Percentiles rank a stretch among this genome's conserved stretches.
Evolutionary conservation across 2,797 vertebrate species (phyloP).

Genomic region (Channa striata): DNA sequence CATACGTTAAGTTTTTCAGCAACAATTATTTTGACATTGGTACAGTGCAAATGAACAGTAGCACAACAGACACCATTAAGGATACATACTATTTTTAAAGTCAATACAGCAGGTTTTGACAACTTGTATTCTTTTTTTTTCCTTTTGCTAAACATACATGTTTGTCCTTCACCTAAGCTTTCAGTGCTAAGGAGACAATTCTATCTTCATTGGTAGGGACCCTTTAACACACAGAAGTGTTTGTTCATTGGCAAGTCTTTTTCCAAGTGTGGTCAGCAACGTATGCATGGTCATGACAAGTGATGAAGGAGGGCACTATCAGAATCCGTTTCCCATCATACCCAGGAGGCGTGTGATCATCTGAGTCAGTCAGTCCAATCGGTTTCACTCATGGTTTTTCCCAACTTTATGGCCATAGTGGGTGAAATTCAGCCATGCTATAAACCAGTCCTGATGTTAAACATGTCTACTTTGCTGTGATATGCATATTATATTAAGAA

Average conservation of each 20-base stretch:
- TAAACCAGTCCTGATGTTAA: slow-evolving; percentile 64
- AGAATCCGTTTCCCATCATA: slow-evolving; percentile 63
- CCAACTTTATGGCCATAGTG: slow-evolving; percentile 20
- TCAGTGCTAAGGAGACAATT: slow-evolving; percentile 60
- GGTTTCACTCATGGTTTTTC: slow-evolving; percentile 52
- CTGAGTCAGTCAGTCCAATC: slow-evolving; percentile 51
- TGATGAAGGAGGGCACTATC: slow-evolving; percentile 60
- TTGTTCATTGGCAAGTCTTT: slow-evolving; percentile 55
- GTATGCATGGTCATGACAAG: slow-evolving; percentile 58
- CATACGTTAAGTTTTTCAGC: slow-evolving; percentile 73
- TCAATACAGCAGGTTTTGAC: slow-evolving; percentile 81
- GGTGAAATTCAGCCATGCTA: slow-evolving; percentile 50
- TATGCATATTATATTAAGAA: slow-evolving; percentile 77
- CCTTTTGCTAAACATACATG: slow-evolving; percentile 64
- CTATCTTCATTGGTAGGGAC: slow-evolving; percentile 53
- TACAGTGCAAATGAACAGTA: slow-evolving; percentile 83
- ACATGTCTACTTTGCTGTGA: slow-evolving; percentile 71
- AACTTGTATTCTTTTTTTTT: slow-evolving; percentile 67
- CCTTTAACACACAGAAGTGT: slow-evolving; percentile 48
- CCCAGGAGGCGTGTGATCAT: slow-evolving; percentile 48
- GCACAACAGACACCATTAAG: slow-evolving; percentile 80
- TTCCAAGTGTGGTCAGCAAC: slow-evolving; percentile 57
- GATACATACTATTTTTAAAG: slow-evolving; percentile 73
- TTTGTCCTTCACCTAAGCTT: slow-evolving; percentile 55
- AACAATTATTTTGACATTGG: slow-evolving; percentile 77